These are phyloP conservation scores for Sminthurides aquaticus DNA, from an alignment of 2,888 invertebrate species.

Conservation along the genomic window DNA sequence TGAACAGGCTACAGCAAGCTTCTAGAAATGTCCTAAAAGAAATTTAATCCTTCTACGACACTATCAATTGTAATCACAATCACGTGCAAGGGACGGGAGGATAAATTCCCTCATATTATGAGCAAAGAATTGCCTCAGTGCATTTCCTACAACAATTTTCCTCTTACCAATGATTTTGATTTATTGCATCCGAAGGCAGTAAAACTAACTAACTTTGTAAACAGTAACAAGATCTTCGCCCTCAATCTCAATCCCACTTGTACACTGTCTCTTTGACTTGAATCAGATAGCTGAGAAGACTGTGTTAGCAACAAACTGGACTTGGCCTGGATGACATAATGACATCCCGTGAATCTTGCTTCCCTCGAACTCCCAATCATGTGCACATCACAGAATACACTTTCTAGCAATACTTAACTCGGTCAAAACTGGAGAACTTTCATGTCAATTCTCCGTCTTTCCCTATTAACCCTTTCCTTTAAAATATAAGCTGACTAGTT, in stretches of 20 bases:
- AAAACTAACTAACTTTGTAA: neutral
- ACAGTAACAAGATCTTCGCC: neutral
- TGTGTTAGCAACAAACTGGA: too few relatives aligned
- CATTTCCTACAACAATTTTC: neutral
- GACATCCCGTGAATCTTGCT: too few relatives aligned
- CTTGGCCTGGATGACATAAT: neutral
- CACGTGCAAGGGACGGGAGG: neutral
- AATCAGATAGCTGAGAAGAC: too few relatives aligned
- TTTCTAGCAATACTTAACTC: too few relatives aligned
- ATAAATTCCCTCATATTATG: neutral
- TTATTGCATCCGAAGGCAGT: neutral
- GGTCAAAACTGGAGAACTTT: neutral
- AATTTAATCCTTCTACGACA: neutral
- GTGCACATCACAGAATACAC: too few relatives aligned
- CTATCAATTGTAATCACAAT: neutral
- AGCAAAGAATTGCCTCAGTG: neutral
- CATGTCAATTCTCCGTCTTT: neutral
- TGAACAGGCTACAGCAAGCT: too few relatives aligned
- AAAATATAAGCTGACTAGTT: too few relatives aligned
- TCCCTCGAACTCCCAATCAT: too few relatives aligned
- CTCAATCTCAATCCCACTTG: neutral
- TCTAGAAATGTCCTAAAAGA: too few relatives aligned
- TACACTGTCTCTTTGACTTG: too few relatives aligned
- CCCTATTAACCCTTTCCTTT: too few relatives aligned
- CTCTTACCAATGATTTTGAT: neutral